Percentiles rank a stretch among this genome's conserved stretches.
phyloP scores from a whole-genome alignment of 1,140 invertebrate genomes.

The Phymorhynchus buccinoides region DNA sequence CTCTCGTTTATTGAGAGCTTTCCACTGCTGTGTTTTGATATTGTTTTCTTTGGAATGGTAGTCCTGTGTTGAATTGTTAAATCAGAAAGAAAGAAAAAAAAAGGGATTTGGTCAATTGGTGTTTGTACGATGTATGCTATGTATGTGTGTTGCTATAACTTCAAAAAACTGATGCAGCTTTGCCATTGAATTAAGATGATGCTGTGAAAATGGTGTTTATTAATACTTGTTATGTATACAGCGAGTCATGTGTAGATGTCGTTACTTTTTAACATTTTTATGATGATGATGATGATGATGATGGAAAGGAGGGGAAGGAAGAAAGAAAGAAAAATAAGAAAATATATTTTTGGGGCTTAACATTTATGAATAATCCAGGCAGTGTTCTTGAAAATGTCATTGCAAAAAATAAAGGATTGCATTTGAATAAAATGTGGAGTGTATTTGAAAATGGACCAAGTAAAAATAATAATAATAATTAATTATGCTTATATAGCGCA shows the following conservation, averaged over 20 bases:
- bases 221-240: slow-evolving; percentile 8
- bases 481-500: too few relatives aligned
- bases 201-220: neutral
- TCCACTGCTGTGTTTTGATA: neutral
- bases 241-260: neutral
- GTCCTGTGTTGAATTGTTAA: neutral
- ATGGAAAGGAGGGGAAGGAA: neutral
- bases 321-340: neutral
- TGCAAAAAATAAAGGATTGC: slow-evolving; percentile 33
- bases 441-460: neutral
- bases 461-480: too few relatives aligned
- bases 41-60: neutral
- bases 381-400: slow-evolving; percentile 38
- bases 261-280: neutral
- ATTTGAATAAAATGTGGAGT: slow-evolving; percentile 23
- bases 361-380: slow-evolving; percentile 35
- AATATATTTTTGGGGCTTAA: slow-evolving; percentile 40
- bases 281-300: too few relatives aligned
- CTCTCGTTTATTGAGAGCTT: neutral
- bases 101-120: too few relatives aligned
- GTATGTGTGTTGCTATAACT: neutral
- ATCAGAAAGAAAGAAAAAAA: neutral
- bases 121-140: neutral
- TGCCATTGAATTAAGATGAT: neutral
- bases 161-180: neutral